Evolutionary conservation across 2,797 vertebrate species (phyloP).

Genomic region (Scolopax bukidnonensis): DNA sequence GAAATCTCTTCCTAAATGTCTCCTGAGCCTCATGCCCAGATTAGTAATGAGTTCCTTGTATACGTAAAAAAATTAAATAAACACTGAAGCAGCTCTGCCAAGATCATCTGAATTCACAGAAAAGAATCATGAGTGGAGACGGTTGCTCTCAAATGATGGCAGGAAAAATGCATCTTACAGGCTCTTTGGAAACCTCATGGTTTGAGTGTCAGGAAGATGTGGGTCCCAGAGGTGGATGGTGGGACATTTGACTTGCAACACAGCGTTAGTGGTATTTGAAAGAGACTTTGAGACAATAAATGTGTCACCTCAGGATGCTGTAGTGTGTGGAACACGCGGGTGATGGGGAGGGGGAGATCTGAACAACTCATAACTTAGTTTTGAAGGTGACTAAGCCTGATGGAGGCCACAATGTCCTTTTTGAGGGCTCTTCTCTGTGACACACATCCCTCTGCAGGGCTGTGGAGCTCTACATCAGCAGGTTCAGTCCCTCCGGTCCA

Average conservation of each 20-base stretch:
- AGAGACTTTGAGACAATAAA: neutral
- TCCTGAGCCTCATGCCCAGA: neutral
- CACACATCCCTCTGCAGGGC: neutral
- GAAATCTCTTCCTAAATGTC: neutral
- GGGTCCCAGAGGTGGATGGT: neutral
- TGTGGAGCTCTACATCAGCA: neutral
- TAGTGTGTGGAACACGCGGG: neutral
- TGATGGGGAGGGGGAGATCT: neutral
- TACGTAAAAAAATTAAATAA: neutral
- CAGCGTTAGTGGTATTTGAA: neutral
- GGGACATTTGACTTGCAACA: neutral
- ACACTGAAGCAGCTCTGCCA: neutral
- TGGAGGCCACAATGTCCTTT: neutral
- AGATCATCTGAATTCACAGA: neutral
- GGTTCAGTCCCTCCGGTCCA: neutral
- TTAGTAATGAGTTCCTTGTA: neutral
- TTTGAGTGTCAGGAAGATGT: rapidly evolving
- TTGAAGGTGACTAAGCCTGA: neutral
- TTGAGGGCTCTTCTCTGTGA: neutral
- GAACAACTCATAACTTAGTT: neutral
- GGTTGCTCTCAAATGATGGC: neutral
- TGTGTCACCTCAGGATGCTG: rapidly evolving
- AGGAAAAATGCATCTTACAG: neutral
- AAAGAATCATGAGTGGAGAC: rapidly evolving
- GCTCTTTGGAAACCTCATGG: neutral